Conservation (phyloP, 2,888 invertebrate species). For the Ophioninae sp. region DNA sequence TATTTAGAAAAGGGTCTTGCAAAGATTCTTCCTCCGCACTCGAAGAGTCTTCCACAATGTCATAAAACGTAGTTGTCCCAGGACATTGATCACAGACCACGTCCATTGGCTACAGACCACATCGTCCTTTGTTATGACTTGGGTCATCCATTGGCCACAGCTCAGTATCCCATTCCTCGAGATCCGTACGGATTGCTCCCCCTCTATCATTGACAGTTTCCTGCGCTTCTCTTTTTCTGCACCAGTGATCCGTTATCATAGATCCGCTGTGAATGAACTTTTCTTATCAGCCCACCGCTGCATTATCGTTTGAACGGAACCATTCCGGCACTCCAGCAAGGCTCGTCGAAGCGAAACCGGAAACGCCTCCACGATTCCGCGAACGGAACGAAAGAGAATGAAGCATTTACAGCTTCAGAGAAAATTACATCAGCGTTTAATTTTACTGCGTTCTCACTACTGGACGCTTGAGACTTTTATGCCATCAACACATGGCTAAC, state of each 20-base stretch:
- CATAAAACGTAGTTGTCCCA: not conserved
- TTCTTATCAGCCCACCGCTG: constrained; percentile 41
- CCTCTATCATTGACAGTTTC: not conserved
- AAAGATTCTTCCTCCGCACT: not conserved
- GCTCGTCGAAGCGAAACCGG: not conserved
- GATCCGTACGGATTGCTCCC: not conserved
- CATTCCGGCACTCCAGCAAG: constrained; percentile 30
- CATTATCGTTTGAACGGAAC: constrained; percentile 53
- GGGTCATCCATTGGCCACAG: constrained; percentile 4
- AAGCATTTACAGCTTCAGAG: constrained; percentile 3
- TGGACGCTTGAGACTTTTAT: constrained; percentile 12
- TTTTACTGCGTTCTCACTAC: not conserved
- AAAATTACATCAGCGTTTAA: constrained; percentile 19
- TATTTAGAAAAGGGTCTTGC: not conserved
- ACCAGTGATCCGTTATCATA: constrained; percentile 18
- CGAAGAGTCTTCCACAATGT: not conserved
- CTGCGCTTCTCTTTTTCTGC: not conserved
- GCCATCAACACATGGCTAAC: constrained; percentile 22
- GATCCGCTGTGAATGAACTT: constrained; percentile 44
- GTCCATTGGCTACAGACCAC: not conserved
- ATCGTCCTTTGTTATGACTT: not conserved
- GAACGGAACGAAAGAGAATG: constrained; percentile 21
- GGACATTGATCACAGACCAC: not conserved
- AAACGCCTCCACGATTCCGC: constrained; percentile 27
- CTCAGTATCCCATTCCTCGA: not conserved